Base-by-base conservation (phyloP, 1,140 invertebrate genomes). In the Drosophila ananassae region DNA sequence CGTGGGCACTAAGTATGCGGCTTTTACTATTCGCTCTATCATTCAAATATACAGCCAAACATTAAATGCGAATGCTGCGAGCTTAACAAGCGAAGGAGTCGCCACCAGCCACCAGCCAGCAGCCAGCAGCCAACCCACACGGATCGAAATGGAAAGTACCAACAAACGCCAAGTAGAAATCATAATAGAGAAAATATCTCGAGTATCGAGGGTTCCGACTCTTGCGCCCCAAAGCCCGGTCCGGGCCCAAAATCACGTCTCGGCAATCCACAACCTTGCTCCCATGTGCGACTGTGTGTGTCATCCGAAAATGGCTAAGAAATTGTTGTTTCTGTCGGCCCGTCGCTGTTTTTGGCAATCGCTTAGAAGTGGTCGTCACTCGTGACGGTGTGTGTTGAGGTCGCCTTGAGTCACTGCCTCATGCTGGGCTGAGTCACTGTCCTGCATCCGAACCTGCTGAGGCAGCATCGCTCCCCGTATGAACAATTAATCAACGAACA, bases 1-100 rank as follows among this genome's bases (percentile, higher is more conserved):
- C 74, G 82, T 87, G 82, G 82, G 82, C 83, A 68, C 75, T 89
- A 85, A 85, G 83, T 85, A 89, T 85, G 69, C 71, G 83, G 37
- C 83, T 79, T 71, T 76, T 72, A 61, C 56, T 51, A 55, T 84
- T 83, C 79, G 56, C 72, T 79, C 69, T 63, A 44, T 63, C 75
- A 67, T 73, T 78, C 71, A 73, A 79, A 73, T 84, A 87, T 87
- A 67, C 69, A 77, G 71, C 34, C 62, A 81, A 85, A 78, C 82
- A 85, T 82, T 78, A 77, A 57, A 69, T 61, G 57, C 73, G 57
- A 73, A 73, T 52, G 52, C 13, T 47, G 37, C 17, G 25, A 39
- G 47, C 67, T 39, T 22, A 21, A 24, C 44, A 32, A 66, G 58
- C 44, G 24, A 37, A 37, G 34, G 34, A 37, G 34, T 12, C 12